Evolutionary conservation across 2,113 vertebrate species (phyloP).

Genomic region (Cercopithecus mona): DNA sequence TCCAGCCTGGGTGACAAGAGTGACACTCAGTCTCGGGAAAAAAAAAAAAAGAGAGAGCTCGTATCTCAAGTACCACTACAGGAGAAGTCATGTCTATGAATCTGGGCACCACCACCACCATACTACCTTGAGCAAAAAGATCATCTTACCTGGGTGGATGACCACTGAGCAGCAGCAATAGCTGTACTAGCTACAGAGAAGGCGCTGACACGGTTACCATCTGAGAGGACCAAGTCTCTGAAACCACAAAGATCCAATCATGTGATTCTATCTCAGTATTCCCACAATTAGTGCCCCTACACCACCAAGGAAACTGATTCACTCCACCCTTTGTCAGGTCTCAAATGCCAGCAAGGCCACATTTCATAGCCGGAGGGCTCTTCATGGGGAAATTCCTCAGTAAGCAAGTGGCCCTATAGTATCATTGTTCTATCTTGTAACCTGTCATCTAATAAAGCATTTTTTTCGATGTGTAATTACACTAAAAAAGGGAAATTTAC

Average conservation of each 20-base stretch:
- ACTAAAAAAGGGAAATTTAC: background rate
- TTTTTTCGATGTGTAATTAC: background rate
- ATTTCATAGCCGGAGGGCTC: background rate
- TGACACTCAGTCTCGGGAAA: no score
- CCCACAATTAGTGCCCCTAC: background rate
- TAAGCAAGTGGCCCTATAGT: background rate
- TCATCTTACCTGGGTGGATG: conserved; percentile 93
- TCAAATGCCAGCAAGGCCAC: background rate
- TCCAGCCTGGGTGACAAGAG: no score
- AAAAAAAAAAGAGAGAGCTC: background rate
- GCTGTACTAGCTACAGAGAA: conserved; percentile 99
- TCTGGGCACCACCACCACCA: background rate
- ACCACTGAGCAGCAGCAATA: conserved; percentile 99
- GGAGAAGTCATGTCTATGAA: background rate
- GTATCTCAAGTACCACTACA: background rate
- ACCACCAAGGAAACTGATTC: background rate
- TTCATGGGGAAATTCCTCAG: background rate
- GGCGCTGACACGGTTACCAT: conserved; percentile 97
- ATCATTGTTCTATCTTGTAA: background rate
- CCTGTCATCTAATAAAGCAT: background rate
- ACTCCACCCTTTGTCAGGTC: background rate
- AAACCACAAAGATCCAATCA: conserved; percentile 69
- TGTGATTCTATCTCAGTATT: background rate
- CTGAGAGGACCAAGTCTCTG: conserved; percentile 95
- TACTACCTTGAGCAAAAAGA: background rate